A percentile compares a stretch with the other conserved stretches of the same genome.
These are phyloP conservation scores for Lordiphosa andalusiaca DNA, from an alignment of 2,888 invertebrate genomes.

Conservation along the genomic window DNA sequence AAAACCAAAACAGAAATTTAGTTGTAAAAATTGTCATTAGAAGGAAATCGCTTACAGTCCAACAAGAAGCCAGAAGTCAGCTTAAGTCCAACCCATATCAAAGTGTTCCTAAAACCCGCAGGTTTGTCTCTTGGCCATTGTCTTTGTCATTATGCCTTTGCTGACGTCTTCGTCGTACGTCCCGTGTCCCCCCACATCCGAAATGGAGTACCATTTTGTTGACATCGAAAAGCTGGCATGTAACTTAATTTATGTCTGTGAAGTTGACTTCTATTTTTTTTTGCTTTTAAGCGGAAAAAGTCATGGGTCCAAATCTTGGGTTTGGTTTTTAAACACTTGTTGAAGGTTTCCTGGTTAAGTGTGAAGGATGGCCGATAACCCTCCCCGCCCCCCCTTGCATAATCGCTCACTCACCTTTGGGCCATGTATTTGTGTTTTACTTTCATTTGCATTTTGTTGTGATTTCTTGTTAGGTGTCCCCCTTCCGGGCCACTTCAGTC, in stretches of 20 bases:
- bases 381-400: conserved; percentile 36
- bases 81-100: too few relatives aligned
- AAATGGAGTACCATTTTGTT: conserved; percentile 47
- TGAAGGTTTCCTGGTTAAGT: conserved; percentile 17
- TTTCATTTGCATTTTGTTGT: not conserved
- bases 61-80: too few relatives aligned
- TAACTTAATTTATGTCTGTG: conserved; percentile 56
- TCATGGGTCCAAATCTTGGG: conserved; percentile 17
- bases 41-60: too few relatives aligned
- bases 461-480: not conserved
- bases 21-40: too few relatives aligned
- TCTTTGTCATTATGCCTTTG: too few relatives aligned
- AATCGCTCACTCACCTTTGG: too few relatives aligned
- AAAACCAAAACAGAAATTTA: too few relatives aligned
- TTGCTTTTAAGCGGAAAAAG: conserved; percentile 39
- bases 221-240: conserved; percentile 25
- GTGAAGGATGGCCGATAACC: conserved; percentile 21
- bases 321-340: conserved; percentile 16
- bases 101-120: too few relatives aligned
- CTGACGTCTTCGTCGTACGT: too few relatives aligned
- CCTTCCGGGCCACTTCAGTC: too few relatives aligned
- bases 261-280: conserved; percentile 26
- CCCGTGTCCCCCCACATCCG: conserved; percentile 1
- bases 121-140: too few relatives aligned
- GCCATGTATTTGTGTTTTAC: too few relatives aligned